Percentiles rank a stretch among this genome's conserved stretches.
These are phyloP conservation scores for Scylla paramamosain DNA, from an alignment of 1,140 invertebrate species.

Conservation along the genomic window DNA sequence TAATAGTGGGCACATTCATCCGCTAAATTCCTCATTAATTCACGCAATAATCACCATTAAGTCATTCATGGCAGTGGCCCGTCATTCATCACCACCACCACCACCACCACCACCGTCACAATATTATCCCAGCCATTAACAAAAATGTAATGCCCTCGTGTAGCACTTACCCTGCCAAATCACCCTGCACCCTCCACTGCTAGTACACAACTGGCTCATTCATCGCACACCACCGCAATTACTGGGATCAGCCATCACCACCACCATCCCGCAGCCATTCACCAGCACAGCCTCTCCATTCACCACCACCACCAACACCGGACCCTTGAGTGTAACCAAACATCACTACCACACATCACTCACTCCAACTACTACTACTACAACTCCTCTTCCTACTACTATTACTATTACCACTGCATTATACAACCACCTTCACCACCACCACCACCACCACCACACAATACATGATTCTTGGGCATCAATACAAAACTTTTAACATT, in stretches of 20 bases:
- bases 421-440: not conserved
- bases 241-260: not conserved
- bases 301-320: not conserved
- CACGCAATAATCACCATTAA: not conserved
- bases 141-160: not conserved
- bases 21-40: not conserved
- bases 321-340: not conserved
- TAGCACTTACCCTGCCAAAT: too few species aligned
- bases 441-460: not conserved
- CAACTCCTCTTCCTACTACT: not conserved
- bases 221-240: conserved; percentile 14
- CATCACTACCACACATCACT: not conserved
- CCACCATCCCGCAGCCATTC: not conserved
- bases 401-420: not conserved
- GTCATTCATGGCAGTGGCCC: not conserved
- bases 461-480: not conserved
- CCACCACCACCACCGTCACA: not conserved
- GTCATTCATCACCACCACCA: not conserved
- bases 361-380: not conserved
- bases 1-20: not conserved
- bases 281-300: not conserved
- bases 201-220: not conserved
- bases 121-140: not conserved
- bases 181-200: too few species aligned
- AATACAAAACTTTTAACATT: not conserved